phyloP scores from a whole-genome alignment of 2,113 vertebrate genomes.

The Anarhynchus alexandrinus region DNA sequence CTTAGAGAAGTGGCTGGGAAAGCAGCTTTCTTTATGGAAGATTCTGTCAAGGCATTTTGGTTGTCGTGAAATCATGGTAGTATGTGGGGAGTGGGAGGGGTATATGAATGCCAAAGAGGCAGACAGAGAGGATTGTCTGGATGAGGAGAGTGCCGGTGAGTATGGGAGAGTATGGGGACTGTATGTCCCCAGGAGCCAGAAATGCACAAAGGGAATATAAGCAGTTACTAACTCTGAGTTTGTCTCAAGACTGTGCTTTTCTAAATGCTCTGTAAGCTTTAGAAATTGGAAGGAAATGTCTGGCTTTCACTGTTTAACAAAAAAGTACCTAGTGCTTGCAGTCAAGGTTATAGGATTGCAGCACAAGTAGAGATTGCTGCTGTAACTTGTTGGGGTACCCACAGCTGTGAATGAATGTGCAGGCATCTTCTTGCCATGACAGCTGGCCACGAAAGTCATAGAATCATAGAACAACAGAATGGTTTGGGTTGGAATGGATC shows the following conservation, averaged over 20 bases:
- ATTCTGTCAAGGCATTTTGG: background rate
- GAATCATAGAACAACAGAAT: background rate
- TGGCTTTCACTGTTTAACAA: background rate
- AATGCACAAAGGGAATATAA: background rate
- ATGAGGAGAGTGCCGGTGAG: background rate
- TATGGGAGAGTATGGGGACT: no score
- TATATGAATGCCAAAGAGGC: background rate
- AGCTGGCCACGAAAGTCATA: background rate
- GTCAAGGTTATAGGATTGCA: background rate
- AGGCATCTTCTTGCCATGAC: background rate
- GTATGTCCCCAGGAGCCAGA: background rate
- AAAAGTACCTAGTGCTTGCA: background rate
- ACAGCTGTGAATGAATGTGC: fast-evolving
- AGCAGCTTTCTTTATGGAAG: background rate
- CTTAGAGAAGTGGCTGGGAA: background rate
- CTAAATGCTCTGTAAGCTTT: background rate
- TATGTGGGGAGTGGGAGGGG: fast-evolving
- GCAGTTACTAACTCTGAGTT: background rate
- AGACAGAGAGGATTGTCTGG: background rate
- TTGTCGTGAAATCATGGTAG: background rate
- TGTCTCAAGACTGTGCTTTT: background rate
- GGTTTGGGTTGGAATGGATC: background rate
- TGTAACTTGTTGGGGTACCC: background rate
- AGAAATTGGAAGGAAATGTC: background rate
- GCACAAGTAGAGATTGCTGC: fast-evolving